Percentiles rank a stretch among this genome's conserved stretches.
Conservation (phyloP, 2,113 vertebrate species). For the Parus major region DNA sequence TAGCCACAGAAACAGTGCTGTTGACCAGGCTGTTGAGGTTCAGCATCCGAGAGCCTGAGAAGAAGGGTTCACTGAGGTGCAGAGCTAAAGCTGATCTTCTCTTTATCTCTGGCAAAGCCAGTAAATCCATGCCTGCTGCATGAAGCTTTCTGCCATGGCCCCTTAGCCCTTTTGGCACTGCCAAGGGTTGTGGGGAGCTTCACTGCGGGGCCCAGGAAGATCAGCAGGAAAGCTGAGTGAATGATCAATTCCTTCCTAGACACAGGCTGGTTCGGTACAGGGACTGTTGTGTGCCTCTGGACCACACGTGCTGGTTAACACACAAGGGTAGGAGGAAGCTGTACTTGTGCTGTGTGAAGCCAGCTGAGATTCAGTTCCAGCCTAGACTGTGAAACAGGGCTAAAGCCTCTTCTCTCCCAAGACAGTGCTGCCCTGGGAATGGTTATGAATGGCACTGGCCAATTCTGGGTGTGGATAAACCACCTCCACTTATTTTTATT, state of each 20-base stretch:
- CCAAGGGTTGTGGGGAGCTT: rapidly evolving
- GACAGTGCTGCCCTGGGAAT: background rate
- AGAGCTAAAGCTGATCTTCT: background rate
- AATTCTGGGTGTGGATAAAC: background rate
- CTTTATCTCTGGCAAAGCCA: background rate
- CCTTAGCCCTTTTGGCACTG: background rate
- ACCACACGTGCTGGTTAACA: rapidly evolving
- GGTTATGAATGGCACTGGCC: background rate
- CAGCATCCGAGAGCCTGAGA: background rate
- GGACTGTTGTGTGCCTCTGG: background rate
- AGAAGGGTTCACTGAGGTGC: background rate
- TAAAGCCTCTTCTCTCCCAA: background rate
- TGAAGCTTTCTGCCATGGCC: rapidly evolving
- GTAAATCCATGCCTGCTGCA: background rate
- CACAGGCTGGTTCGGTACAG: background rate
- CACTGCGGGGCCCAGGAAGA: rapidly evolving
- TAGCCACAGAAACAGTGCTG: background rate
- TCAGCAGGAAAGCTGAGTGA: background rate
- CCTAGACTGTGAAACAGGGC: background rate
- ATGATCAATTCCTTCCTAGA: background rate
- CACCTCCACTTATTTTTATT: rapidly evolving
- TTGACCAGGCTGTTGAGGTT: rapidly evolving
- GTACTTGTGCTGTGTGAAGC: rapidly evolving
- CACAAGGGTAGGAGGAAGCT: background rate
- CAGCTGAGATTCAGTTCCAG: background rate